Conservation (phyloP, 2,888 invertebrate species). For the Priocnemis perturbator region DNA sequence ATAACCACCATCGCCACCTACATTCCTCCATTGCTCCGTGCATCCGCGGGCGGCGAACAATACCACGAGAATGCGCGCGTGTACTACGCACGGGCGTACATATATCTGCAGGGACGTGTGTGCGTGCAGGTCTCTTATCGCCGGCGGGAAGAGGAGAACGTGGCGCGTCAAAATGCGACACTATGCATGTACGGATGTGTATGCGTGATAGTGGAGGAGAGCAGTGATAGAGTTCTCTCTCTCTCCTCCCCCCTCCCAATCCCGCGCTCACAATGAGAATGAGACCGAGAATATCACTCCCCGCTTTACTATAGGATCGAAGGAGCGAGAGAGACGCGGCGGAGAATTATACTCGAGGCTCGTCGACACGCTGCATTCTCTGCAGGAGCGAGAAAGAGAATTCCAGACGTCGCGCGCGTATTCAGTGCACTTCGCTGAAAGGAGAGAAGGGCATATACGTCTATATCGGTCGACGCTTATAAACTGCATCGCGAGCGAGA, state of each 20-base stretch:
- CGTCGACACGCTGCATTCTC: background rate
- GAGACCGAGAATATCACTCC: too few species aligned
- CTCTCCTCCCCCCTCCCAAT: too few species aligned
- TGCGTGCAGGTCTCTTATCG: too few species aligned
- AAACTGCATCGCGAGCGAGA: constrained; percentile 12
- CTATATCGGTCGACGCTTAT: too few species aligned
- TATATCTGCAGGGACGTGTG: too few species aligned
- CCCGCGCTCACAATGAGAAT: too few species aligned
- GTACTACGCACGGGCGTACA: too few species aligned
- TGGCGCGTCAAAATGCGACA: constrained; percentile 38
- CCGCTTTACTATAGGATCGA: background rate
- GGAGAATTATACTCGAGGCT: constrained; percentile 2
- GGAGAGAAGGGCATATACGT: background rate
- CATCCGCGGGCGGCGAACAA: constrained; percentile 3
- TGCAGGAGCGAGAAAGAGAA: constrained; percentile 7
- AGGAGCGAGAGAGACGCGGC: background rate
- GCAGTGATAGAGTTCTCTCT: too few species aligned
- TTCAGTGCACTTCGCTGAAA: constrained; percentile 10
- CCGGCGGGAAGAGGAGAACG: constrained; percentile 34
- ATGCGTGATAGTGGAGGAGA: background rate
- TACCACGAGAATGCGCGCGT: background rate
- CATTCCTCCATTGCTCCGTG: constrained; percentile 17
- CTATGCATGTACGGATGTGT: constrained; percentile 13
- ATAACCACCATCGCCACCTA: background rate
- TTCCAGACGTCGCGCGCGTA: constrained; percentile 1